Percentiles rank a stretch among this genome's conserved stretches.
Evolutionary conservation across 2,888 invertebrate species (phyloP).

Genomic region (Brachylomia viminalis): DNA sequence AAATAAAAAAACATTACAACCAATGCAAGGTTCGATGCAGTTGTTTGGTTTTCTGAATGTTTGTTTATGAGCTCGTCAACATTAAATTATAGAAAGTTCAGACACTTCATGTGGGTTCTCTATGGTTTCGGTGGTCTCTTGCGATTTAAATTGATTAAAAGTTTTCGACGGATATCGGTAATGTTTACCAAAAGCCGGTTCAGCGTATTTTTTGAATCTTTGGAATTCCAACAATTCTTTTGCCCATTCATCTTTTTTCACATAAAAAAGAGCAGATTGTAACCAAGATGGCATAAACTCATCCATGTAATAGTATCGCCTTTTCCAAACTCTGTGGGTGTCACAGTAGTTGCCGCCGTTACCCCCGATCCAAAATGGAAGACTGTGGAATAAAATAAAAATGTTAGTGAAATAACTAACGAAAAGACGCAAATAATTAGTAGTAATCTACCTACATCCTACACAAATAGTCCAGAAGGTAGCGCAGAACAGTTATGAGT

Average conservation of each 20-base stretch:
- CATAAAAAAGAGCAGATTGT: conserved; percentile 71
- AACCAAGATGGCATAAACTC: conserved; percentile 80
- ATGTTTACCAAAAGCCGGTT: conserved; percentile 80
- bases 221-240: conserved; percentile 74
- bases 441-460: neutral
- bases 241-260: conserved; percentile 77
- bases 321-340: conserved; percentile 78
- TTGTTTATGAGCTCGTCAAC: neutral
- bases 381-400: conserved; percentile 64
- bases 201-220: conserved; percentile 76
- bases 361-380: conserved; percentile 80
- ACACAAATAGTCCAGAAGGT: neutral
- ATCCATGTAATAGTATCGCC: conserved; percentile 81
- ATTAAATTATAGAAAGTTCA: conserved; percentile 38
- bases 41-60: neutral
- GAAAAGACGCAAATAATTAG: neutral
- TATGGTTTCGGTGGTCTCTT: conserved; percentile 66
- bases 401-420: neutral
- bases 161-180: conserved; percentile 72
- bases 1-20: neutral
- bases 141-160: conserved; percentile 72
- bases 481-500: neutral
- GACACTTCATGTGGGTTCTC: conserved; percentile 14
- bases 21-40: neutral
- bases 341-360: conserved; percentile 74